Percentiles rank a stretch among this genome's conserved stretches.
Evolutionary conservation across 2,888 invertebrate genomes (phyloP).

Genomic region (Ephialtes manifestator): DNA sequence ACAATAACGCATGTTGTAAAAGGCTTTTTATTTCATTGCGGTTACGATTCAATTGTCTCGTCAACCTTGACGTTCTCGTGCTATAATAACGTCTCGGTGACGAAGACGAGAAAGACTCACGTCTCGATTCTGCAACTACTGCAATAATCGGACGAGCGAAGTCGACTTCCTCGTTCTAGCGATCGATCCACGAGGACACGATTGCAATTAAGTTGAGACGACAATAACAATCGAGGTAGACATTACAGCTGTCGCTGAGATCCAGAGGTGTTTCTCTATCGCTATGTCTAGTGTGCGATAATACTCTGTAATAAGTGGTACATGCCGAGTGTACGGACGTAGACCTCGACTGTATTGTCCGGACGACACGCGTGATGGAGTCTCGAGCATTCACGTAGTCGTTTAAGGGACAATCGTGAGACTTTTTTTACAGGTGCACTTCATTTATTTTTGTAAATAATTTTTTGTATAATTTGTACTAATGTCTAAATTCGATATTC

Average conservation of each 20-base stretch:
- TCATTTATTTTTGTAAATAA: no score
- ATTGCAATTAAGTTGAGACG: slow-evolving; percentile 41
- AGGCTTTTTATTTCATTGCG: slow-evolving; percentile 42
- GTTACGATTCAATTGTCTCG: slow-evolving; percentile 48
- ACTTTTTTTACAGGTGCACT: no score
- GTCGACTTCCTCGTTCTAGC: slow-evolving; percentile 45
- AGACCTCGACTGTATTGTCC: not conserved
- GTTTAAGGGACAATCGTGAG: slow-evolving; percentile 28
- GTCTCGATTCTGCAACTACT: not conserved
- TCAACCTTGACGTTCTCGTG: slow-evolving; percentile 26
- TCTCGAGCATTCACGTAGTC: slow-evolving; percentile 51
- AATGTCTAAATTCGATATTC: no score
- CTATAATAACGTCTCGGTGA: not conserved
- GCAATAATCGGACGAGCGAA: slow-evolving; percentile 24
- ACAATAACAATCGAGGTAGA: slow-evolving; percentile 24
- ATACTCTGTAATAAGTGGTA: slow-evolving; percentile 34
- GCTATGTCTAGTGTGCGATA: slow-evolving; percentile 7
- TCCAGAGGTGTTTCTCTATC: slow-evolving; percentile 10
- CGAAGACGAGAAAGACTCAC: not conserved
- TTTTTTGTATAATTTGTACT: no score
- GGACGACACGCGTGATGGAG: not conserved
- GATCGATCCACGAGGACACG: slow-evolving; percentile 35
- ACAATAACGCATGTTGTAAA: slow-evolving; percentile 33
- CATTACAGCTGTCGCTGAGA: slow-evolving; percentile 7
- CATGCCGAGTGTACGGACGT: slow-evolving; percentile 7